phyloP scores from a whole-genome alignment of 2,888 invertebrate species.

The Thysanoteuthis rhombus region DNA sequence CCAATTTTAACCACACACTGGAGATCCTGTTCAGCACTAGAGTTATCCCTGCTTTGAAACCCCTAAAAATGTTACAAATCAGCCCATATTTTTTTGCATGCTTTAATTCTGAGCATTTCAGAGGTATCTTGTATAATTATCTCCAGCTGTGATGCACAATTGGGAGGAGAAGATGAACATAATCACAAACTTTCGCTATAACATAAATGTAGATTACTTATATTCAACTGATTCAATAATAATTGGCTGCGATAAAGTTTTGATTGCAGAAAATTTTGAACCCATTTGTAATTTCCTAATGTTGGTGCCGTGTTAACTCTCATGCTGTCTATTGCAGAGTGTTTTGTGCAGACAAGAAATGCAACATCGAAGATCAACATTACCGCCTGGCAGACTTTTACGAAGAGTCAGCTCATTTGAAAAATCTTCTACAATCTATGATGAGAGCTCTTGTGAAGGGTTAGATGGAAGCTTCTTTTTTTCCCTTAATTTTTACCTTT shows the following conservation, averaged over 20 bases:
- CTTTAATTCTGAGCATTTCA: too few relatives aligned
- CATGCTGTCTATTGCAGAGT: conserved; percentile 22
- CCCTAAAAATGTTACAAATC: too few relatives aligned
- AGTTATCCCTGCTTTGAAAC: too few relatives aligned
- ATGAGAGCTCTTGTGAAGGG: not conserved
- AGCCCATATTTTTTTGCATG: too few relatives aligned
- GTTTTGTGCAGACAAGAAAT: conserved; percentile 17
- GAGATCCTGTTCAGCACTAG: too few relatives aligned
- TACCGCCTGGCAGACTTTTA: conserved; percentile 26
- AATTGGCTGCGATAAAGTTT: not conserved
- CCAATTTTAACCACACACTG: too few relatives aligned
- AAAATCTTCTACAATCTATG: not conserved
- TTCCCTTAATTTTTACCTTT: not conserved
- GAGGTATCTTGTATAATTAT: too few relatives aligned
- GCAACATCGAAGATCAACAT: conserved; percentile 27
- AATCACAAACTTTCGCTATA: too few relatives aligned
- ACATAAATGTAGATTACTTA: too few relatives aligned
- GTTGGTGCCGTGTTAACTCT: not conserved
- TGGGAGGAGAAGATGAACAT: too few relatives aligned
- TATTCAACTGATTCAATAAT: not conserved
- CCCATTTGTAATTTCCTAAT: not conserved
- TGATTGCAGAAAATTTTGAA: not conserved
- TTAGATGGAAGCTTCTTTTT: not conserved
- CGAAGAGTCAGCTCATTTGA: conserved; percentile 23
- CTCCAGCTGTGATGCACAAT: too few relatives aligned